Conservation (phyloP, 2,888 invertebrate species). For the Alloplasta piceator region DNA sequence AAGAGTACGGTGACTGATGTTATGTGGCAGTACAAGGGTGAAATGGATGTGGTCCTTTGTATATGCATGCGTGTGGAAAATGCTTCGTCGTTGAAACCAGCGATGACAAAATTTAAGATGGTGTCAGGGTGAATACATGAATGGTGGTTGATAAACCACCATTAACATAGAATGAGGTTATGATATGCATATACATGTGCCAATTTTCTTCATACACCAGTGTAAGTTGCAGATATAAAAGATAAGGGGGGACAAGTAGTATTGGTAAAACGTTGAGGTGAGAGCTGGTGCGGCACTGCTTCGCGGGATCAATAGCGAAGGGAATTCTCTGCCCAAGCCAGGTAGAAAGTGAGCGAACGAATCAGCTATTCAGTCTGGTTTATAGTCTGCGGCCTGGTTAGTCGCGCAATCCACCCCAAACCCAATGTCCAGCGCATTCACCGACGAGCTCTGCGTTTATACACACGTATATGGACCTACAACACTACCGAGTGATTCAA, state of each 20-base stretch:
- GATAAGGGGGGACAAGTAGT: constrained; percentile 42
- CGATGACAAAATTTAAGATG: no score
- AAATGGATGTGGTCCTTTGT: no score
- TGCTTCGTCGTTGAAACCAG: no score
- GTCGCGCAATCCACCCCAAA: constrained; percentile 25
- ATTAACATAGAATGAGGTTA: no score
- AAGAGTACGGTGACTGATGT: no score
- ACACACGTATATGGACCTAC: not conserved
- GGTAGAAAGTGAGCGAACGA: constrained; percentile 53
- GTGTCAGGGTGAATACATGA: no score
- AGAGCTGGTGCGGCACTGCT: constrained; percentile 49
- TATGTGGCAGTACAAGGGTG: no score
- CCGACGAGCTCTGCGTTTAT: constrained; percentile 4
- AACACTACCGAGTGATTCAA: not conserved
- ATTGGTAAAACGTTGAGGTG: constrained; percentile 57
- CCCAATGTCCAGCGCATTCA: not conserved
- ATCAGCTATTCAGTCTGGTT: constrained; percentile 59
- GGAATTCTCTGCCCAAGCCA: constrained; percentile 48
- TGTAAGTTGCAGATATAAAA: constrained; percentile 3
- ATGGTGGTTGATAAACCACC: no score
- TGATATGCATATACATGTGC: no score
- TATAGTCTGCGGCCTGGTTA: constrained; percentile 53
- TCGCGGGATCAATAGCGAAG: constrained; percentile 67
- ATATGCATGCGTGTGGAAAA: no score
- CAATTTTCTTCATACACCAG: not conserved